Evolutionary conservation across 1,140 invertebrate genomes (phyloP), one percentile per base, ranked within the genome.

Genomic region (Aleiodes sp.): DNA sequence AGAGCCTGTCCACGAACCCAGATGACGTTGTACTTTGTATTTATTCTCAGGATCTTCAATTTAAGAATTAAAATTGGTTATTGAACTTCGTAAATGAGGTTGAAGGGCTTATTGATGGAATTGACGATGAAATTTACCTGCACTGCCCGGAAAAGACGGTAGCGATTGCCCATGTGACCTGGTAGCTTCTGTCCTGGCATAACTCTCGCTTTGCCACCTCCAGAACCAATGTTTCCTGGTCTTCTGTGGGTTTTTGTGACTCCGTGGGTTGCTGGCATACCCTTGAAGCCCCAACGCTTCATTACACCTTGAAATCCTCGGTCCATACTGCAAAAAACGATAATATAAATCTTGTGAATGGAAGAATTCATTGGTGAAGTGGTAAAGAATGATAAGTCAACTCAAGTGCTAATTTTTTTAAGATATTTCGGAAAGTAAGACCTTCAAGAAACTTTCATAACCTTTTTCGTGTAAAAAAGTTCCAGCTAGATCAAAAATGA

Each of bases 261-360:
- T 75, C 98, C 97, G 82, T 98, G 97, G 57, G 92, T 92, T 7
- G 93, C 93, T 71, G 94, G 96, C 89, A 94, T 93, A 67, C 98
- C 98, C 81, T 95, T 93, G 79, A 99, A 97, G 39, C 96, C 96
- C 91, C 96, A 98, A 26, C 98, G 88, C 87, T 96, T 98, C 87
- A 99, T 94, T 0, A 98, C 98, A 61, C 98, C 98, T 91, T 99
- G 97, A 81, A 99, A 99, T n/a, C 98, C 98, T 80, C 93, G 89
- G 80, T 96, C 93, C 43, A 96, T 91, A 2, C 94, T 35, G 87
- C 82, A 75, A 78, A 70, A 70, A 79, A 76, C 52, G 39, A n/a
- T 41, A 28, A 66, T 37, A 0, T 39, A 37, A 9, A 65, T 19
- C 1, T 39, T 56, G 4, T 33, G 9, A 4, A 33, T 33, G 12